Percentiles rank a stretch among this genome's conserved stretches.
These are phyloP conservation scores for Hyphantria cunea DNA, from an alignment of 1,140 invertebrate genomes.

Conservation along the genomic window DNA sequence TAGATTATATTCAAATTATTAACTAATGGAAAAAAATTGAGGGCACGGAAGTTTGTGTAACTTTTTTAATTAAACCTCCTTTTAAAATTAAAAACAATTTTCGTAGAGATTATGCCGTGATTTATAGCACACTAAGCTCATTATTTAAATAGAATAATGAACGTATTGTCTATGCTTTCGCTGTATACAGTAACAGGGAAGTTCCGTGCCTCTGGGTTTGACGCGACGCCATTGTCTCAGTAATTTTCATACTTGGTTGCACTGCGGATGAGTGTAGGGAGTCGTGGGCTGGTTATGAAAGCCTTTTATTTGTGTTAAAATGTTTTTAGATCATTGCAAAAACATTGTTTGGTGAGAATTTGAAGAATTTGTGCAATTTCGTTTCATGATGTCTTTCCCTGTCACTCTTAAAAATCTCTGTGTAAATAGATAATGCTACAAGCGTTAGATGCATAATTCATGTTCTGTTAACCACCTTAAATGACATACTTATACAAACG, in stretches of 20 bases:
- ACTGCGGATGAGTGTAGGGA: slow-evolving; percentile 23
- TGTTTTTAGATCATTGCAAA: not conserved
- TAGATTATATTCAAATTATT: no score
- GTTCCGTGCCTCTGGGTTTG: slow-evolving; percentile 37
- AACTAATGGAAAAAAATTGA: no score
- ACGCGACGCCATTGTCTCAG: slow-evolving; percentile 42
- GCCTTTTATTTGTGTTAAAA: not conserved
- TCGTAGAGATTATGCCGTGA: slow-evolving; percentile 6
- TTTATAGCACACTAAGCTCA: slow-evolving; percentile 37
- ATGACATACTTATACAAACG: no score
- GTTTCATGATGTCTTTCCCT: not conserved
- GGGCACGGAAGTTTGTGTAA: no score
- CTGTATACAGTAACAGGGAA: slow-evolving; percentile 39
- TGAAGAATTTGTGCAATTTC: not conserved
- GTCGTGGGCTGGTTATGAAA: slow-evolving; percentile 4
- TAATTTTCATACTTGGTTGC: slow-evolving; percentile 44
- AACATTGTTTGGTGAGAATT: no score
- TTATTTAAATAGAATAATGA: slow-evolving; percentile 58
- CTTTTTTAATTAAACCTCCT: no score
- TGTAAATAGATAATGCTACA: no score
- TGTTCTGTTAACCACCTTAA: no score
- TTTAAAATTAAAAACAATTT: slow-evolving; percentile 2
- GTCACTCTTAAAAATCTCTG: not conserved
- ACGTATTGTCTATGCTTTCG: slow-evolving; percentile 44
- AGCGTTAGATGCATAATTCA: no score